Percentiles rank a stretch among this genome's conserved stretches.
Conservation (phyloP, 2,888 invertebrate genomes). For the Tachystola acroxantha region DNA sequence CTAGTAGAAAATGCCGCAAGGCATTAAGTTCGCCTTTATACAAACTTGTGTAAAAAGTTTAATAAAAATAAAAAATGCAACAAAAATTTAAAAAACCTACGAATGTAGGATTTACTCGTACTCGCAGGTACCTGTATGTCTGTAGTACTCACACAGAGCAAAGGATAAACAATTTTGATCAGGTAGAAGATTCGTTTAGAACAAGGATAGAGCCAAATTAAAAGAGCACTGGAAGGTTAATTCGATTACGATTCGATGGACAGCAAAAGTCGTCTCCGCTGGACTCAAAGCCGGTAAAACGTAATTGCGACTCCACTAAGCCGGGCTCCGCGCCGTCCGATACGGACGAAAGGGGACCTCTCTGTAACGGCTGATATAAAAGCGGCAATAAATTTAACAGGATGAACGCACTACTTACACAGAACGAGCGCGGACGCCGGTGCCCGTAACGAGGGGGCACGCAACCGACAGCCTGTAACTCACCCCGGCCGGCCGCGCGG, state of each 20-base stretch:
- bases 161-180: neutral
- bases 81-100: too few relatives aligned
- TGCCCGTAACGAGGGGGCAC: slow-evolving; percentile 66
- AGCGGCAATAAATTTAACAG: slow-evolving; percentile 78
- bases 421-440: slow-evolving; percentile 62
- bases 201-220: slow-evolving; percentile 67
- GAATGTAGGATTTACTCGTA: too few relatives aligned
- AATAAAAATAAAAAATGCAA: too few relatives aligned
- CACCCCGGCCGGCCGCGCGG: slow-evolving; percentile 15
- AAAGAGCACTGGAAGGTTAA: slow-evolving; percentile 73
- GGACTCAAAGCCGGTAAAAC: slow-evolving; percentile 74
- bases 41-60: too few relatives aligned
- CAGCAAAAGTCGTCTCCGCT: slow-evolving; percentile 72
- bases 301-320: slow-evolving; percentile 77
- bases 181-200: slow-evolving; percentile 52
- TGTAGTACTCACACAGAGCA: too few relatives aligned
- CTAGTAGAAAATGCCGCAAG: too few relatives aligned
- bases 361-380: slow-evolving; percentile 76
- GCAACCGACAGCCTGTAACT: slow-evolving; percentile 48
- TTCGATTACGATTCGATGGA: slow-evolving; percentile 77
- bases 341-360: slow-evolving; percentile 73
- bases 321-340: slow-evolving; percentile 70
- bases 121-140: too few relatives aligned
- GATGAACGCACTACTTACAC: slow-evolving; percentile 77
- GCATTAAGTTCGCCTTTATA: too few relatives aligned